Conservation (phyloP, 2,113 vertebrate genomes). For the Pituophis catenifer region DNA sequence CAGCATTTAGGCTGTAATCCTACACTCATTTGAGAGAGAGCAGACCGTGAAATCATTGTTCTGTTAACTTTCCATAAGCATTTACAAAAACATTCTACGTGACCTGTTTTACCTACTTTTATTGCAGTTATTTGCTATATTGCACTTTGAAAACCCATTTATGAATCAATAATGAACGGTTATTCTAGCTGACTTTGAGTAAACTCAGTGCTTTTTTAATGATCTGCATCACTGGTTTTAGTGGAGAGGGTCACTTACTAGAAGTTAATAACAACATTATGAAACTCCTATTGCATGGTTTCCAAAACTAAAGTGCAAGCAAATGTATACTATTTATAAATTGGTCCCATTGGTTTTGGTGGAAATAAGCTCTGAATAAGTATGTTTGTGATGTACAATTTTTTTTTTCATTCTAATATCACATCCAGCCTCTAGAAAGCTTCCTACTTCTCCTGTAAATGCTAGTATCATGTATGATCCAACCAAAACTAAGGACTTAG, state of each 20-base stretch:
- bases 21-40: neutral
- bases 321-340: neutral
- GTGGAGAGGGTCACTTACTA: neutral
- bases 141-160: neutral
- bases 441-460: neutral
- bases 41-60: too few species aligned
- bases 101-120: neutral
- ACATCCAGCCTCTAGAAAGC: neutral
- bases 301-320: neutral
- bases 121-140: neutral
- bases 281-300: neutral
- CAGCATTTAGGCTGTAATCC: neutral
- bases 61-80: neutral
- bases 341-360: neutral
- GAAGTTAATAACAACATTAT: neutral
- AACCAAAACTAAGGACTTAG: neutral
- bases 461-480: neutral
- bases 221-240: neutral
- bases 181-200: neutral
- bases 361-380: neutral
- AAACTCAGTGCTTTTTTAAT: neutral
- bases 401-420: neutral
- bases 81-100: neutral
- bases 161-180: neutral
- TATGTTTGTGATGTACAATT: neutral